Base-by-base conservation (phyloP, 2,888 invertebrate genomes). In the Calliscelio sp. region DNA sequence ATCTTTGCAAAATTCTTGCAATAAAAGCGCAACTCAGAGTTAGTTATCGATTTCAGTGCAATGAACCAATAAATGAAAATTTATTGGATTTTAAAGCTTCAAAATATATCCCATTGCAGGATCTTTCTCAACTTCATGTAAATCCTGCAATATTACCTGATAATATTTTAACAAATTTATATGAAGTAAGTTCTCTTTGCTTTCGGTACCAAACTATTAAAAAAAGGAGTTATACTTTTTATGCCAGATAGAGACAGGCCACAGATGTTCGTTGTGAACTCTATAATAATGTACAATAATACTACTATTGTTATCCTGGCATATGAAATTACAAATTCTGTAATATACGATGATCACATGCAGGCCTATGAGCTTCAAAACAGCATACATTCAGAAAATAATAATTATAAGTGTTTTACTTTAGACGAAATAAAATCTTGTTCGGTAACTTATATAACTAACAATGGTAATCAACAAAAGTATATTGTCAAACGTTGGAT, bases 1-100 rank as follows among this genome's bases (percentile, higher is more conserved):
- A 83, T 44, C 73, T 84, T 35, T 74, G 51, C 63, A 79, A 84
- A 74, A 41, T 55, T 8, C 8, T 57, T 5, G 70, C 70, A 11
- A 70, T 55, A 14, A 24, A 24, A 11, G 24, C 53, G n/a, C 84
- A 84, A 83, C 74, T 84, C 20, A 20, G 25, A 68, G 57, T 66
- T 14, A 80, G 65, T 38, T 65, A 75, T 44, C 28, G 80, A 16
- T 49, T 84, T 22, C 38, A 66, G 20, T 74, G 49, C 53, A 70
- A 79, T 49, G 59, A 28, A 49, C 7, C 18, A 3, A 4, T 49
- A 20, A n/a, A 46, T 41, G 44, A 77, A 63, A 55, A 70, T 22
- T 41, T 46, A 51, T 79, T 75, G 24, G 44, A 70, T 51, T 24
- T 66, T 16, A 32, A 61, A 28, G 65, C 8, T 18, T n/a, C 14